Conservation (phyloP, 2,888 invertebrate genomes). For the Eristalis pertinax region DNA sequence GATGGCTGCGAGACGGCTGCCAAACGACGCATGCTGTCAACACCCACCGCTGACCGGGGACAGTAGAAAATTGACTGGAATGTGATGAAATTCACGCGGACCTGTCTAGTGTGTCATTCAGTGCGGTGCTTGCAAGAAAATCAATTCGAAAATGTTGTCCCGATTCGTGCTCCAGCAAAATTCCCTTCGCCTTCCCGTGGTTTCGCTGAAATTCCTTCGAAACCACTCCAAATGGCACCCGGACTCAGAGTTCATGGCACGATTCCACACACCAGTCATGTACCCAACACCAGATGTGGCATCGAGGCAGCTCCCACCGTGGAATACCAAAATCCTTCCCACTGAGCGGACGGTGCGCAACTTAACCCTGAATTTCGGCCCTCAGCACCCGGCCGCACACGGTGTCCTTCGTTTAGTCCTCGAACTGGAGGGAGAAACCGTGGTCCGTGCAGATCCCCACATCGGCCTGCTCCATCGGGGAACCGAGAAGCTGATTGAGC, state of each 20-base stretch:
- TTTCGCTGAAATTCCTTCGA: not conserved
- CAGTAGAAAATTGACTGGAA: not conserved
- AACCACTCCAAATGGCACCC: constrained; percentile 83
- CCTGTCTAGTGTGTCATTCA: not conserved
- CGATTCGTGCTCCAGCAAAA: not conserved
- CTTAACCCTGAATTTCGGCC: constrained; percentile 90
- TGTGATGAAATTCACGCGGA: not conserved
- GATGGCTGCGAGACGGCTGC: not conserved
- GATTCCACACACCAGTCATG: constrained; percentile 84
- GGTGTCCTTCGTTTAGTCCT: constrained; percentile 90
- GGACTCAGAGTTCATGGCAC: constrained; percentile 83
- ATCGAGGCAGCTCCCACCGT: constrained; percentile 76
- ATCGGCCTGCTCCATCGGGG: constrained; percentile 93
- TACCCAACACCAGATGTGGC: constrained; percentile 82
- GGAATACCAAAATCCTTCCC: constrained; percentile 79
- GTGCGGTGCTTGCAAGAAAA: not conserved
- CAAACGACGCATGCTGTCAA: not conserved
- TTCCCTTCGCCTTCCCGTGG: not conserved
- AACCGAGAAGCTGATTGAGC: constrained; percentile 94
- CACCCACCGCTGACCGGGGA: not conserved
- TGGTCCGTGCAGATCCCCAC: constrained; percentile 91
- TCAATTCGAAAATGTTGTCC: constrained; percentile 5
- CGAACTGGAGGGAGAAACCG: constrained; percentile 90
- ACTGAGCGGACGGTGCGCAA: constrained; percentile 85
- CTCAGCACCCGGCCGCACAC: constrained; percentile 94